Percentiles rank a stretch among this genome's conserved stretches.
These are phyloP conservation scores for Geodia barretti DNA, from an alignment of 37 sponge, comb jelly and placozoan genomes.

Conservation along the genomic window DNA sequence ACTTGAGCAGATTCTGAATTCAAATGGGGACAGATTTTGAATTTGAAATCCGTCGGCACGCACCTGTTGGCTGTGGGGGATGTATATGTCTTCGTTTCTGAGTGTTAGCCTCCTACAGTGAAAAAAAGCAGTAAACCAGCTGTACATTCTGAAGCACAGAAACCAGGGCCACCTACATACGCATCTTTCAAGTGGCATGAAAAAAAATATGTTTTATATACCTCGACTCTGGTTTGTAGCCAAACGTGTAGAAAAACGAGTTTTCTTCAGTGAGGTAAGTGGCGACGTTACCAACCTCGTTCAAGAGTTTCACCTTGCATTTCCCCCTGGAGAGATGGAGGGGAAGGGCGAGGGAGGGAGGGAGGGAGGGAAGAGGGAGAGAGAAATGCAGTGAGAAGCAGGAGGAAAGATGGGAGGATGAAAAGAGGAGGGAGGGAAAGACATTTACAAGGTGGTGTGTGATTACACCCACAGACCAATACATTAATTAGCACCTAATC, in stretches of 20 bases:
- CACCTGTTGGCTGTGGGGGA: constrained; percentile 78
- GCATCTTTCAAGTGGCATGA: too few species aligned
- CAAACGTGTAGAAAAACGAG: constrained; percentile 67
- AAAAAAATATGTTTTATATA: too few species aligned
- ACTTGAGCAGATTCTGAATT: background rate
- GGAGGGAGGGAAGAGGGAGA: constrained; percentile 9
- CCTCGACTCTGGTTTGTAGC: constrained; percentile 89
- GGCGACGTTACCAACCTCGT: constrained; percentile 14
- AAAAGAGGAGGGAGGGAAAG: background rate
- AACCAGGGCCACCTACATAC: too few species aligned
- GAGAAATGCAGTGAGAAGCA: background rate
- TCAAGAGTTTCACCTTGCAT: constrained; percentile 60
- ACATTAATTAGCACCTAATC: too few species aligned
- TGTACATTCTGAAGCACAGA: too few species aligned
- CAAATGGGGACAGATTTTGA: background rate
- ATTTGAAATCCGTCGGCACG: background rate
- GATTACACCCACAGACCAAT: too few species aligned
- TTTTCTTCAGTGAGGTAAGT: constrained; percentile 27
- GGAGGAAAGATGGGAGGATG: background rate
- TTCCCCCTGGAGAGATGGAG: constrained; percentile 61
- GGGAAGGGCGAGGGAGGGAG: constrained; percentile 15
- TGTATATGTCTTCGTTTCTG: constrained; percentile 36
- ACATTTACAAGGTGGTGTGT: too few species aligned
- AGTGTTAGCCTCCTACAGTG: constrained; percentile 47
- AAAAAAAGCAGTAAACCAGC: too few species aligned